phyloP scores from a whole-genome alignment of 2,888 invertebrate genomes.

The Aporophyla nigra region DNA sequence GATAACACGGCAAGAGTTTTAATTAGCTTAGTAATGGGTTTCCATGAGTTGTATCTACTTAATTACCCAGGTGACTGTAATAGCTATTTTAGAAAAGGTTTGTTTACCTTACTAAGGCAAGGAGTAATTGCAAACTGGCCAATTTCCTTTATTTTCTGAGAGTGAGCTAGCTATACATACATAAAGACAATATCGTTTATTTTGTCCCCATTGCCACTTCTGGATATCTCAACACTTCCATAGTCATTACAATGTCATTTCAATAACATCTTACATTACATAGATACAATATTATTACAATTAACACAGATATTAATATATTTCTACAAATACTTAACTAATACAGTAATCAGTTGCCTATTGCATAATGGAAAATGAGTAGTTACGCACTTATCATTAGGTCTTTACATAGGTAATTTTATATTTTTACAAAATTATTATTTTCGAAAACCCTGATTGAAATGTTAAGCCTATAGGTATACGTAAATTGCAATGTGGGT shows the following conservation, averaged over 20 bases:
- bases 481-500: slow-evolving; percentile 12
- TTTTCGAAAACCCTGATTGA: slow-evolving; percentile 14
- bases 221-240: slow-evolving; percentile 50
- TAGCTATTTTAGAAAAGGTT: not conserved
- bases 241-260: slow-evolving; percentile 30
- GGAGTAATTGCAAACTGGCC: not conserved
- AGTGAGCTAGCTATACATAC: not conserved
- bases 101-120: not conserved
- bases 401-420: slow-evolving; percentile 35
- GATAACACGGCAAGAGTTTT: no score
- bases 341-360: slow-evolving; percentile 56
- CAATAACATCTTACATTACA: slow-evolving; percentile 9
- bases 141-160: not conserved
- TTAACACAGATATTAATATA: slow-evolving; percentile 44
- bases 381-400: slow-evolving; percentile 50
- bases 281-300: slow-evolving; percentile 32
- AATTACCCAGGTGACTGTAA: not conserved
- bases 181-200: not conserved
- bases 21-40: not conserved
- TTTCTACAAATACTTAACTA: slow-evolving; percentile 52
- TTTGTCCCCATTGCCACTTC: slow-evolving; percentile 33
- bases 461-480: not conserved
- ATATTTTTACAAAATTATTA: slow-evolving; percentile 45
- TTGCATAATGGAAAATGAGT: slow-evolving; percentile 62
- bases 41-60: not conserved